phyloP scores from a whole-genome alignment of 2,113 vertebrate species.

The Rhipidura dahli region DNA sequence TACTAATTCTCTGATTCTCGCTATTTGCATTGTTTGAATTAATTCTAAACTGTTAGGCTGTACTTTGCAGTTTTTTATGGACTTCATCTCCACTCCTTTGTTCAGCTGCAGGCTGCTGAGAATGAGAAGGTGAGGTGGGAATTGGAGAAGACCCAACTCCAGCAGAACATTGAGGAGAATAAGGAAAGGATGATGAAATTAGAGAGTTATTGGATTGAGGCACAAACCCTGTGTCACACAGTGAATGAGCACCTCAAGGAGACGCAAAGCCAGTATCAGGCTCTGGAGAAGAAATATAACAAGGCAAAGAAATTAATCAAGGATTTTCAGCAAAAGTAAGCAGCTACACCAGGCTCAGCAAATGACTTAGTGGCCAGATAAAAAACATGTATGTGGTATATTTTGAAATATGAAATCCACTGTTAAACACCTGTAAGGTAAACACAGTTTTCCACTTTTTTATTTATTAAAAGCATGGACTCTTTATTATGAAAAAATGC shows the following conservation, averaged over 20 bases:
- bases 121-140: constrained; percentile 97
- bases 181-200: constrained; percentile 97
- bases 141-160: constrained; percentile 91
- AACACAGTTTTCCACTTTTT: neutral
- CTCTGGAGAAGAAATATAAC: constrained; percentile 98
- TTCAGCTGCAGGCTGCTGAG: constrained; percentile 89
- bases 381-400: neutral
- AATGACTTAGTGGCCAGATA: constrained; percentile 27
- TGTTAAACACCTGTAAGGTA: neutral
- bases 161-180: constrained; percentile 97
- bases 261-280: constrained; percentile 94
- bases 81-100: constrained; percentile 16
- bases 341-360: neutral
- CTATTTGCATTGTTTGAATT: neutral
- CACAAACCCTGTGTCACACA: constrained; percentile 93
- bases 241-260: constrained; percentile 98
- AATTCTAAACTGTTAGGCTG: neutral
- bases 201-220: constrained; percentile 98
- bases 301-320: constrained; percentile 99
- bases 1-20: neutral
- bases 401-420: constrained; percentile 5
- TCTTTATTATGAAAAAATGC: neutral
- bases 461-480: neutral
- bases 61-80: neutral
- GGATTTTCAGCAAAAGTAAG: constrained; percentile 99